Percentiles rank a stretch among this genome's conserved stretches.
phyloP scores from a whole-genome alignment of 2,888 invertebrate species.

The Apomyelois bistriatella region DNA sequence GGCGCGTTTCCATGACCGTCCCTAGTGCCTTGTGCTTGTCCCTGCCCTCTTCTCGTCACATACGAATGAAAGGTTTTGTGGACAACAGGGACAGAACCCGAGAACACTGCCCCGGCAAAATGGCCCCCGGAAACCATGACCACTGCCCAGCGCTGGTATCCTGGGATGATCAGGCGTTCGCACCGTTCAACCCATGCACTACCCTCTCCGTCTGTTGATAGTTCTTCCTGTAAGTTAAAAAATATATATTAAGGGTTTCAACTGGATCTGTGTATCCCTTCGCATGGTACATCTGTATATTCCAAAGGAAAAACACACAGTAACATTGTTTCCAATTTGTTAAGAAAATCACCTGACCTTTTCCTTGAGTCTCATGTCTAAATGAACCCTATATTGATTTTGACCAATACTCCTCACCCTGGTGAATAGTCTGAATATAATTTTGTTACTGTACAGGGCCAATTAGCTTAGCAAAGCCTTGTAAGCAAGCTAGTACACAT shows the following conservation, averaged over 20 bases:
- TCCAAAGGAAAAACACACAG: too few species aligned
- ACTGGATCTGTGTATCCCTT: too few species aligned
- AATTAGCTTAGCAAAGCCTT: too few species aligned
- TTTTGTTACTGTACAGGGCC: too few species aligned
- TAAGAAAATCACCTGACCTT: too few species aligned
- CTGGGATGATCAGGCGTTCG: constrained; percentile 52
- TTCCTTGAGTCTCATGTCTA: too few species aligned
- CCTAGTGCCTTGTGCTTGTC: constrained; percentile 84
- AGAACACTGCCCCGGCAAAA: constrained; percentile 64
- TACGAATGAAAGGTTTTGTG: constrained; percentile 94
- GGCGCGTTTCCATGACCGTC: constrained; percentile 83
- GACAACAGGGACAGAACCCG: constrained; percentile 64
- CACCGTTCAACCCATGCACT: constrained; percentile 61
- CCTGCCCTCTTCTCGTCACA: constrained; percentile 90
- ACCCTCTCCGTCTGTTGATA: constrained; percentile 69
- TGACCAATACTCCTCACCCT: too few species aligned
- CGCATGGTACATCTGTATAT: too few species aligned
- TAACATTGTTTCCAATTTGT: too few species aligned
- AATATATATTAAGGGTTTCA: background rate
- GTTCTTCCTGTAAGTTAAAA: constrained; percentile 61
- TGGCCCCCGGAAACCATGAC: constrained; percentile 91
- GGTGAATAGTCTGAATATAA: too few species aligned
- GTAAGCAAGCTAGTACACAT: too few species aligned
- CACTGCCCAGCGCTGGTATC: constrained; percentile 83
- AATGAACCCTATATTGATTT: too few species aligned